A percentile compares a stretch with the other conserved stretches of the same genome.
These are phyloP conservation scores for Nephrotoma flavescens DNA, from an alignment of 2,888 invertebrate genomes.

Conservation along the genomic window DNA sequence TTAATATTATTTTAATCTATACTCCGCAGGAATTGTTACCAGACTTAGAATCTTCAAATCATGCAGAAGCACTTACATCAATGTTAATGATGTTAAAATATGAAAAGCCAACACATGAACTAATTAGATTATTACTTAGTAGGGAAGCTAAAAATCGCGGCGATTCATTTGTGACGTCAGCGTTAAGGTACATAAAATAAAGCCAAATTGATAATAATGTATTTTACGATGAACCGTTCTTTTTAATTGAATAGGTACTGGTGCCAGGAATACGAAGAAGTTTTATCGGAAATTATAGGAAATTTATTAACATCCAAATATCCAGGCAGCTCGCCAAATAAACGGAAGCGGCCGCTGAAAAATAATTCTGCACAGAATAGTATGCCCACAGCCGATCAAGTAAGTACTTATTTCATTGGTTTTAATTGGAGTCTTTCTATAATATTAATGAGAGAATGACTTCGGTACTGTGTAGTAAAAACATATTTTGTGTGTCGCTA, in stretches of 20 bases:
- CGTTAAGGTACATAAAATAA: slow-evolving; percentile 46
- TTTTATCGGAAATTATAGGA: slow-evolving; percentile 66
- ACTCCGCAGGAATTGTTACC: slow-evolving; percentile 35
- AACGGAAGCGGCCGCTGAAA: slow-evolving; percentile 70
- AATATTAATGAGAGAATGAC: too few relatives aligned
- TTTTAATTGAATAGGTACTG: slow-evolving; percentile 42
- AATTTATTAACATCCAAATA: slow-evolving; percentile 66
- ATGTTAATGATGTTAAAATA: slow-evolving; percentile 82
- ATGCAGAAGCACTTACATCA: slow-evolving; percentile 85
- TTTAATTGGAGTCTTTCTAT: too few relatives aligned
- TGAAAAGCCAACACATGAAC: slow-evolving; percentile 76
- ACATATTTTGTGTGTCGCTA: too few relatives aligned
- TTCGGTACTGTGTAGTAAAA: too few relatives aligned
- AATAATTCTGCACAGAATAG: slow-evolving; percentile 53
- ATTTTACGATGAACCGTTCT: background rate
- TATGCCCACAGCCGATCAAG: slow-evolving; percentile 65
- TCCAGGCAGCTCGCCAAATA: slow-evolving; percentile 79
- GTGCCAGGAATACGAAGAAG: slow-evolving; percentile 87
- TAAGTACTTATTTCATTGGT: slow-evolving; percentile 18
- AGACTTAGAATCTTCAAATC: slow-evolving; percentile 65
- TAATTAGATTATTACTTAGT: slow-evolving; percentile 69
- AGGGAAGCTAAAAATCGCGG: slow-evolving; percentile 52
- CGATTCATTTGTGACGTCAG: slow-evolving; percentile 82
- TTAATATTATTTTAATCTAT: slow-evolving; percentile 3
- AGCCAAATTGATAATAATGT: background rate